Percentiles rank a stretch among this genome's conserved stretches.
These are phyloP conservation scores for Triops cancriformis DNA, from an alignment of 1,140 invertebrate genomes.

Conservation along the genomic window DNA sequence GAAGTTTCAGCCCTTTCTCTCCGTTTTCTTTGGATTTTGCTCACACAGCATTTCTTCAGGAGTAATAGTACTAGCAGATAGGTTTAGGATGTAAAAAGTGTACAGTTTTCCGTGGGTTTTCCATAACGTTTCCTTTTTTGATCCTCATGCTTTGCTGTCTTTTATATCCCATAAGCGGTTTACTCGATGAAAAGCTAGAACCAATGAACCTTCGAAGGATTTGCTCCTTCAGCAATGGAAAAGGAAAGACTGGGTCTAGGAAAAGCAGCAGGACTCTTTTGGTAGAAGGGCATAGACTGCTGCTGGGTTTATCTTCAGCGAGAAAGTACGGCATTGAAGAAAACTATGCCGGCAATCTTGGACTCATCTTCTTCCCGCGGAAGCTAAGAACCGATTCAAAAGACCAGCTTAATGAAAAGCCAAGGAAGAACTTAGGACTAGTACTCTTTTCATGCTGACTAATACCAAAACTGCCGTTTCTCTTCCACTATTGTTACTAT, in stretches of 20 bases:
- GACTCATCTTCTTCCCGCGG: not conserved
- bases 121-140: not conserved
- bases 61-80: no score
- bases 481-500: no score
- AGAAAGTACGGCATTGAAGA: not conserved
- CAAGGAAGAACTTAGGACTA: no score
- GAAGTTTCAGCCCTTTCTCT: no score
- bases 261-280: not conserved
- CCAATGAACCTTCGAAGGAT: not conserved
- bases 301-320: not conserved
- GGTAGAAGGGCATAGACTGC: not conserved
- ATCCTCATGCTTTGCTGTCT: not conserved
- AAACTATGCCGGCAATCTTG: not conserved
- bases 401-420: not conserved
- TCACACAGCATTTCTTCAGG: no score
- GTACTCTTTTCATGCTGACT: no score
- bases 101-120: not conserved
- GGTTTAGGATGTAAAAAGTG: not conserved
- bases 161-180: conserved; percentile 7
- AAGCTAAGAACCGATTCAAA: not conserved
- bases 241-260: not conserved
- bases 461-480: no score
- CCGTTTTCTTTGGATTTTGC: no score
- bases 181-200: conserved; percentile 2
- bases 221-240: conserved; percentile 1